Evolutionary conservation across 2,797 vertebrate genomes (phyloP).

Genomic region (Adelosebastes latens): DNA sequence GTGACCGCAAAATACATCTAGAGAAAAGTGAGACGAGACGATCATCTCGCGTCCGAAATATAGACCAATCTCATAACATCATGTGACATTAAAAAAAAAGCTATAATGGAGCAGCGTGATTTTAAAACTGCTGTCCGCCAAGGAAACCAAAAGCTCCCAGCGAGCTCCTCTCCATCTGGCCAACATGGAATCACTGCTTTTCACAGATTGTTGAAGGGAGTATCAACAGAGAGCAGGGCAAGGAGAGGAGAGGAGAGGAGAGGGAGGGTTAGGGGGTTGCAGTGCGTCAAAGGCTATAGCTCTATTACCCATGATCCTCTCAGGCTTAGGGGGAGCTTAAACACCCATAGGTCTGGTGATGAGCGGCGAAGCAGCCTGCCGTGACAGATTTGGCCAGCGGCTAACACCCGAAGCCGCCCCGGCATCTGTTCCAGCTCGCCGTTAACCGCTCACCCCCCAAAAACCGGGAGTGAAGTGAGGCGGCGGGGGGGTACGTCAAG

Average conservation of each 20-base stretch:
- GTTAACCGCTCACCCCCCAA: conserved; percentile 26
- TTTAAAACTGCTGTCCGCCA: conserved; percentile 57
- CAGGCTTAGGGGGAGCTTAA: conserved; percentile 74
- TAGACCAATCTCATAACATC: conserved; percentile 67
- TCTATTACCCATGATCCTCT: conserved; percentile 81
- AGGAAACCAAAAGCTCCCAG: conserved; percentile 59
- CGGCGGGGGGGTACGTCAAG: conserved; percentile 26
- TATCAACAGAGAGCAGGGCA: conserved; percentile 54
- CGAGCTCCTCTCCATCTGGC: conserved; percentile 58
- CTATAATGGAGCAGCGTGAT: conserved; percentile 59
- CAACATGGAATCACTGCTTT: conserved; percentile 63
- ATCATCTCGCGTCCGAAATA: conserved; percentile 59
- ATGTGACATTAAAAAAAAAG: conserved; percentile 46
- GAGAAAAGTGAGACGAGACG: conserved; percentile 51
- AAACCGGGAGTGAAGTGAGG: conserved; percentile 23
- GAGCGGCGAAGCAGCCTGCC: conserved; percentile 59
- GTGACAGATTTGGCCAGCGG: conserved; percentile 63
- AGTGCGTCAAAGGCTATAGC: conserved; percentile 80
- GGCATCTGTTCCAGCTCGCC: conserved; percentile 48
- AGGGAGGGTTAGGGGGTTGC: conserved; percentile 46
- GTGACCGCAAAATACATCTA: conserved; percentile 67
- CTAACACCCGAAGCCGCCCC: conserved; percentile 39
- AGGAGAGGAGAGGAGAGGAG: neutral
- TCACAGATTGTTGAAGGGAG: conserved; percentile 71
- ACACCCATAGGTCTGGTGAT: conserved; percentile 71